These are phyloP conservation scores for Leistus spinibarbis DNA, from an alignment of 2,888 invertebrate genomes.

Conservation along the genomic window DNA sequence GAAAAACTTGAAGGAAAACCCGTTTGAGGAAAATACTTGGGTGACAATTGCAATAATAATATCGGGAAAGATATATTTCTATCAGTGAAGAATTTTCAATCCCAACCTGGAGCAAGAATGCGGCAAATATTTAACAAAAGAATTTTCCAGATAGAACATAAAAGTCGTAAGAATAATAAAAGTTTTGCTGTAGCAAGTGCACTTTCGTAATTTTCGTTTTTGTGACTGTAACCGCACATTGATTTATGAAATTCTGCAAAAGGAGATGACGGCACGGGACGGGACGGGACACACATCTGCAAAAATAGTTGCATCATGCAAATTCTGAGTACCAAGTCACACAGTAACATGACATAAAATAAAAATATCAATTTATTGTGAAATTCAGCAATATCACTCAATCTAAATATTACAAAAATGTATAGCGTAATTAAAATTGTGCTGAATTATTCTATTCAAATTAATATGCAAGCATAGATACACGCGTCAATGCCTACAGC, in stretches of 20 bases:
- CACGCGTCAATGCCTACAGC: too few relatives aligned
- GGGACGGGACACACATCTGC: too few relatives aligned
- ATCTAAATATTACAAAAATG: too few relatives aligned
- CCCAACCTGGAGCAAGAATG: slow-evolving; percentile 30
- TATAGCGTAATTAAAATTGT: too few relatives aligned
- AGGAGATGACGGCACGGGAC: too few relatives aligned
- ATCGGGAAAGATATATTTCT: slow-evolving; percentile 17
- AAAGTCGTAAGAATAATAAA: slow-evolving; percentile 29
- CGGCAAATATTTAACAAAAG: slow-evolving; percentile 36
- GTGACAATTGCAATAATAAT: slow-evolving; percentile 12
- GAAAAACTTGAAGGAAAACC: neutral
- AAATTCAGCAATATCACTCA: too few relatives aligned
- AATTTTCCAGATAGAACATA: slow-evolving; percentile 29
- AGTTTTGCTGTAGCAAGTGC: slow-evolving; percentile 18
- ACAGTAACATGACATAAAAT: too few relatives aligned
- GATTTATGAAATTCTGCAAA: slow-evolving; percentile 32
- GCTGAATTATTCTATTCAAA: too few relatives aligned
- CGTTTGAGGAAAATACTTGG: neutral
- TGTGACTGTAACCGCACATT: neutral
- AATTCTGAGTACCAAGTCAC: too few relatives aligned
- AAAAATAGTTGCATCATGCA: too few relatives aligned
- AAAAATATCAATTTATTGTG: too few relatives aligned
- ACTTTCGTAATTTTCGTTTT: slow-evolving; percentile 23
- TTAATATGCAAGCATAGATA: too few relatives aligned
- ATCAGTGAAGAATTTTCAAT: slow-evolving; percentile 30